Percentiles rank a stretch among this genome's conserved stretches.
Conservation (phyloP, 2,888 invertebrate species). For the Girardia tigrina region DNA sequence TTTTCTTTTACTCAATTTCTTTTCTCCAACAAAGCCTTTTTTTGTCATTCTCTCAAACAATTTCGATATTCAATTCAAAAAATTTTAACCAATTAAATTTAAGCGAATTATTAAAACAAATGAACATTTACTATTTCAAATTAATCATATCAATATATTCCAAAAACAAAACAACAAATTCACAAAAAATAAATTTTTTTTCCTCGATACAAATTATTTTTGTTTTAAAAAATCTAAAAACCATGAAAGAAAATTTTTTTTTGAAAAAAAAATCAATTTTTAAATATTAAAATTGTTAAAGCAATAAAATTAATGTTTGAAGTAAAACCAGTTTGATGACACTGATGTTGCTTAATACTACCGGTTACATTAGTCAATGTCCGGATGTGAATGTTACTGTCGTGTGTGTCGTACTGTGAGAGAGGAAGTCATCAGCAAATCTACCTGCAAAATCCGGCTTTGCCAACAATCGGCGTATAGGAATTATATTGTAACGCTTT, state of each 20-base stretch:
- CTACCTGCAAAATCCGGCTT: conserved; percentile 23
- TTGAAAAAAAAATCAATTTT: not conserved
- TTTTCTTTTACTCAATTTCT: too few relatives aligned
- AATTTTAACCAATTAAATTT: too few relatives aligned
- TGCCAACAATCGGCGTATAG: conserved; percentile 16
- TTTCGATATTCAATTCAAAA: too few relatives aligned
- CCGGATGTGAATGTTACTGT: conserved; percentile 23
- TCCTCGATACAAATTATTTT: not conserved
- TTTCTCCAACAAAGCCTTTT: too few relatives aligned
- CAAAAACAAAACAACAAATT: not conserved
- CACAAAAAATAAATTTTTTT: not conserved
- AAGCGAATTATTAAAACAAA: too few relatives aligned
- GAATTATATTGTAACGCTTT: conserved; percentile 23
- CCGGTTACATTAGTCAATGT: conserved; percentile 23
- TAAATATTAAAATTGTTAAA: not conserved
- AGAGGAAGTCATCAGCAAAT: conserved; percentile 20
- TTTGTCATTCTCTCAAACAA: too few relatives aligned
- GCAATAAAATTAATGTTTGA: conserved; percentile 4
- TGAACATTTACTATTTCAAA: too few relatives aligned
- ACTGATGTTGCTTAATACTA: conserved; percentile 23
- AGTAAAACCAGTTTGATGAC: conserved; percentile 23
- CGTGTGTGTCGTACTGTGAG: conserved; percentile 8
- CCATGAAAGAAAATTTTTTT: not conserved
- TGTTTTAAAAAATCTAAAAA: not conserved
- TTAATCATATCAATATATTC: too few relatives aligned